These are phyloP conservation scores for Leucoraja erinaceus DNA, from an alignment of 2,113 vertebrate species.

Conservation along the genomic window DNA sequence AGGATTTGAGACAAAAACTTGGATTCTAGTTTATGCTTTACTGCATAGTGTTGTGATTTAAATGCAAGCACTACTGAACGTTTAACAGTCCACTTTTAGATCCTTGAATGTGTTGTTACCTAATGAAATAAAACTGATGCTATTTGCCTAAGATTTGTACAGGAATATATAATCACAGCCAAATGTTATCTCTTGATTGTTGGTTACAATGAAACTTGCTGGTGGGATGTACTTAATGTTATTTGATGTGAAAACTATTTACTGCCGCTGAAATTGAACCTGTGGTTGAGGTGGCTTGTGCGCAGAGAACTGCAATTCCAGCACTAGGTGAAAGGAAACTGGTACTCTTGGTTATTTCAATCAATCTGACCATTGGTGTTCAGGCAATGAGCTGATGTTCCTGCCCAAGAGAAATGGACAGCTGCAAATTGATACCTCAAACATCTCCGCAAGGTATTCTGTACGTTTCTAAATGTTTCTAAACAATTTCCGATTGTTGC, in stretches of 20 bases:
- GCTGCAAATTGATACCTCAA: not conserved
- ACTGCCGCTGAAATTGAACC: not conserved
- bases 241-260: not conserved
- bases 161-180: not conserved
- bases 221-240: not conserved
- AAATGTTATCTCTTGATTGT: not conserved
- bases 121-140: not conserved
- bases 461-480: not conserved
- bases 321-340: not conserved
- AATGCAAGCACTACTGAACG: not conserved
- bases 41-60: not conserved
- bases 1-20: not conserved
- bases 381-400: not conserved
- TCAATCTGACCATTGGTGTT: not conserved
- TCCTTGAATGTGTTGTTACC: not conserved
- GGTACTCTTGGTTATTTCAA: not conserved
- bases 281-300: not conserved
- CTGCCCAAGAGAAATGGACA: not conserved
- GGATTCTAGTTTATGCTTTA: not conserved
- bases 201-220: not conserved
- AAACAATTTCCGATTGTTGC: not conserved
- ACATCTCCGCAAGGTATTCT: not conserved
- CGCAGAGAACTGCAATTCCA: not conserved
- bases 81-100: not conserved
- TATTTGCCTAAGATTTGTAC: not conserved